These are phyloP conservation scores for Odontocolon sp. DNA, from an alignment of 2,888 invertebrate genomes.

Conservation along the genomic window DNA sequence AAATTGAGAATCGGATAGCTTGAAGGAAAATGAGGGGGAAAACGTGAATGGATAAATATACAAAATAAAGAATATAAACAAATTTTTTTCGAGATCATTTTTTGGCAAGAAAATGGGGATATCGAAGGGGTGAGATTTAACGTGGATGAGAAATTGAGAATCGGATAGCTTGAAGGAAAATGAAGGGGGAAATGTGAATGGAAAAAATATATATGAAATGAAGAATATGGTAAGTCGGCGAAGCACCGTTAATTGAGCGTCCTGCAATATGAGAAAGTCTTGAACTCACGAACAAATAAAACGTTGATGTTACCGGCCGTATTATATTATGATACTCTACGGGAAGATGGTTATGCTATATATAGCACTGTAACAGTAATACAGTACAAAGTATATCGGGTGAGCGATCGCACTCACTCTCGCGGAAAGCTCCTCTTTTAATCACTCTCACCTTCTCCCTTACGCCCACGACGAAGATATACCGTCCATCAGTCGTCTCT, in stretches of 20 bases:
- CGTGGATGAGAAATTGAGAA: no score
- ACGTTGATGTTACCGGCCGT: slow-evolving; percentile 46
- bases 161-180: not conserved
- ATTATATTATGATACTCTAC: slow-evolving; percentile 37
- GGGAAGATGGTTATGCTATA: not conserved
- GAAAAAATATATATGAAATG: not conserved
- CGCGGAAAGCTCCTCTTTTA: slow-evolving; percentile 26
- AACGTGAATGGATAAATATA: not conserved
- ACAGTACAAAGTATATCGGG: slow-evolving; percentile 5
- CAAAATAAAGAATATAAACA: no score
- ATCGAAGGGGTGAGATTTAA: no score
- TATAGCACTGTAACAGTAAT: slow-evolving; percentile 1
- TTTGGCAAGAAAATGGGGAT: no score
- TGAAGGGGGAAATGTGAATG: no score
- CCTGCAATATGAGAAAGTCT: slow-evolving; percentile 69
- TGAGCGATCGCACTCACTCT: slow-evolving; percentile 16
- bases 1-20: no score
- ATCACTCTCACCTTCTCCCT: slow-evolving; percentile 38
- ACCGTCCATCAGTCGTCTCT: slow-evolving; percentile 17
- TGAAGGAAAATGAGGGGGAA: not conserved
- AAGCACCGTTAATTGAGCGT: slow-evolving; percentile 44
- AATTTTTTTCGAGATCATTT: not conserved
- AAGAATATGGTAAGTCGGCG: no score
- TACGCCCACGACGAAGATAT: slow-evolving; percentile 22
- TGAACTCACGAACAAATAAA: slow-evolving; percentile 62